Base-by-base conservation (phyloP, 1,140 invertebrate genomes). In the Halesus radiatus region DNA sequence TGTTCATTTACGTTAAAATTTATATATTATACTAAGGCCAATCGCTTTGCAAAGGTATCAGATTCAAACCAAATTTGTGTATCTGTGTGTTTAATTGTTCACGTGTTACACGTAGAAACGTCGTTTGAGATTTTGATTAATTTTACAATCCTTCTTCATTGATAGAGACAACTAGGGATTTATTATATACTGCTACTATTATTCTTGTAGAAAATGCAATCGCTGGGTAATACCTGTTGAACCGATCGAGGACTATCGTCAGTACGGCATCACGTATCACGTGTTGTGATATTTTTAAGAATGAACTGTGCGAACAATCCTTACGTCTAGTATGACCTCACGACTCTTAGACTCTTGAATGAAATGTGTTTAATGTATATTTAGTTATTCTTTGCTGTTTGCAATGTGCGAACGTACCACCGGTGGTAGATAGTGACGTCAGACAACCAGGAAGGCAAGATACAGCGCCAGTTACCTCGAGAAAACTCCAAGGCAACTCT, bases 401-500 rank as follows among this genome's bases (percentile, higher is more conserved):
- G 53, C 54, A 74, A 74, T 56, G 70, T 54, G 15, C 52, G 54
- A 56, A 74, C 70, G 70, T 74, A 74, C 26, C 70, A 22, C 50
- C 5, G 16, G 70, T 56, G 70, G 70, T 74, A 16, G 52, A 26
- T 8, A 54, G 37, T 81, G 80, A 81, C 81, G 81, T 80, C 81
- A 77, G 16, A 53, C 52, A 70, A 83, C 81, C 79, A 80, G 81
- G 81, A 83, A 83, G 81, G 54, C 8, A 50, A 52, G 29, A 54
- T 18, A 78, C 73, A 53, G 23, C 68, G 32, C 22, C 45, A 37
- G 53, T 74, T 74, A 74, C 70, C 73, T 76, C 60, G 72, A 76
- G 62, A 80, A 80, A 83, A 73, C 78, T 76, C 79, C 81, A 83
- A 83, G 81, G 81, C 81, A 50, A 83, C 53, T 68, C 32, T 29